phyloP scores from a whole-genome alignment of 2,888 invertebrate genomes.

The Dasysyrphus albostriatus region DNA sequence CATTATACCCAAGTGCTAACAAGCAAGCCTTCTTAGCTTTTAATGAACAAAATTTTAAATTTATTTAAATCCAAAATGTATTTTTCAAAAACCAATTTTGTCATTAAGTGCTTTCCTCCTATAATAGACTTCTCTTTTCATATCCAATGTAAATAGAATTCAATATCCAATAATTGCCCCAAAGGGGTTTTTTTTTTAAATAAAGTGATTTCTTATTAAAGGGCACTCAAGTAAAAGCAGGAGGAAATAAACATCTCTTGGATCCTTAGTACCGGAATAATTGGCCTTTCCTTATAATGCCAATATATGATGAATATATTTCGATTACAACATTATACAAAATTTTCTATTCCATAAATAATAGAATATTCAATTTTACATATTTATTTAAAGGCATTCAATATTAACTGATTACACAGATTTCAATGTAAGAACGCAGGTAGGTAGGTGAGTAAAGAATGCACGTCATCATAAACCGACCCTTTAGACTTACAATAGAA shows the following conservation, averaged over 20 bases:
- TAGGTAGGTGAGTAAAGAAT: conserved; percentile 1
- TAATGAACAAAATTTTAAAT: too few species aligned
- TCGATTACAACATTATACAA: conserved; percentile 29
- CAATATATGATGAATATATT: conserved; percentile 9
- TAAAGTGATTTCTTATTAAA: conserved; percentile 31
- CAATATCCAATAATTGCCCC: conserved; percentile 26
- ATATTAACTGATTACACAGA: conserved; percentile 51
- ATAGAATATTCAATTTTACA: conserved; percentile 45
- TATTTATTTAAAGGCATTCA: conserved; percentile 48
- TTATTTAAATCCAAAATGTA: background rate
- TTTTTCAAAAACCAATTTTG: background rate
- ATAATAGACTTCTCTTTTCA: background rate
- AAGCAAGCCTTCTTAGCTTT: too few species aligned
- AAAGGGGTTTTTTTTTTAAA: background rate
- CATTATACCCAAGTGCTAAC: too few species aligned
- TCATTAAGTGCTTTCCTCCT: background rate
- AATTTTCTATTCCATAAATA: conserved; percentile 63
- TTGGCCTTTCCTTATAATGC: conserved; percentile 21
- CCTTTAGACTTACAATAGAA: background rate
- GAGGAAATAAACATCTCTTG: background rate
- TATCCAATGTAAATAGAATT: background rate
- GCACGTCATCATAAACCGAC: conserved; percentile 17
- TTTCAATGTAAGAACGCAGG: background rate
- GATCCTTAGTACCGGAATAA: conserved; percentile 24
- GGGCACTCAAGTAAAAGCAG: conserved; percentile 8